Conservation (phyloP, 2,113 vertebrate genomes). For the Pygoscelis adeliae region DNA sequence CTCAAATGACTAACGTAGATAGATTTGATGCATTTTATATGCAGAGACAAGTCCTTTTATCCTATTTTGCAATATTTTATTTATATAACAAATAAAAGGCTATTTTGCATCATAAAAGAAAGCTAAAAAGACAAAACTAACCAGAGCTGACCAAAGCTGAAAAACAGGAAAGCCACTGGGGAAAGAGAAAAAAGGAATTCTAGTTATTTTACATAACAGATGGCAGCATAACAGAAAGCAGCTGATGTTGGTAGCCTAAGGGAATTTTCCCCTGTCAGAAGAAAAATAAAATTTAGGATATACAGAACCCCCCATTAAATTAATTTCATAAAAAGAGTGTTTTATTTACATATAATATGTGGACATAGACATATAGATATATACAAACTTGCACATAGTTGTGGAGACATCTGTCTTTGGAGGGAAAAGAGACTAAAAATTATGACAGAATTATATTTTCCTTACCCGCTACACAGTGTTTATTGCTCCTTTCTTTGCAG, state of each 20-base stretch:
- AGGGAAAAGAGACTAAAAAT: not conserved
- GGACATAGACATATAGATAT: not conserved
- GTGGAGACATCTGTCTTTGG: not conserved
- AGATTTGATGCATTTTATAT: not conserved
- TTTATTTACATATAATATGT: not conserved
- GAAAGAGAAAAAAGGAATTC: conserved; percentile 31
- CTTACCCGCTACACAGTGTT: not conserved
- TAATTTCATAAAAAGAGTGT: conserved; percentile 3
- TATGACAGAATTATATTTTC: not conserved
- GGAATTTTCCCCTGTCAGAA: conserved; percentile 13
- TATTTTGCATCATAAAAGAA: conserved; percentile 25
- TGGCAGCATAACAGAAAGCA: conserved; percentile 58
- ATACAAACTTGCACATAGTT: not conserved
- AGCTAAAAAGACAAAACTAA: conserved; percentile 24
- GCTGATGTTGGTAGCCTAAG: conserved; percentile 45
- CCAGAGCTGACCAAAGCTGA: conserved; percentile 22
- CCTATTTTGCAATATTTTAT: not conserved
- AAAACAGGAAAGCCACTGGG: conserved; percentile 49
- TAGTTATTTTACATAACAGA: conserved; percentile 58
- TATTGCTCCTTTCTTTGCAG: not conserved
- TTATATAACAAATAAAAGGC: conserved; percentile 10
- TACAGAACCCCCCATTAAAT: not conserved
- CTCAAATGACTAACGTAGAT: not conserved
- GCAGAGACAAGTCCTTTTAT: not conserved
- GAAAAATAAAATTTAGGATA: conserved; percentile 45